Conservation (phyloP, 2,888 invertebrate species). For the Macropis europaea region DNA sequence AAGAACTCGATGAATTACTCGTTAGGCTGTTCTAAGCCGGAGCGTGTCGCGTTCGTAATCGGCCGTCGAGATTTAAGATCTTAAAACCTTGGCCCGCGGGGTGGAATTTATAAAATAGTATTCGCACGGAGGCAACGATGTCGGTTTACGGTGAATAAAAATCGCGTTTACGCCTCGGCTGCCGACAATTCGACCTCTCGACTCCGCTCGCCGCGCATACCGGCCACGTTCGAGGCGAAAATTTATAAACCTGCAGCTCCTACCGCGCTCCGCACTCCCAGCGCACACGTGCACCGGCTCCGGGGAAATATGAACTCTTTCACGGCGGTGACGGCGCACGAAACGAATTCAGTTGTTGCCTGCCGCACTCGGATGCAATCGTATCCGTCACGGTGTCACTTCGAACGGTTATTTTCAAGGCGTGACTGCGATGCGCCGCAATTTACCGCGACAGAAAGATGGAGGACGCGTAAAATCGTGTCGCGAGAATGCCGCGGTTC, state of each 20-base stretch:
- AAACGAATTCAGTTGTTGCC: neutral
- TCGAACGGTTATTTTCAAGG: neutral
- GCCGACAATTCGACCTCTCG: constrained; percentile 11
- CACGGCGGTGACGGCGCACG: neutral
- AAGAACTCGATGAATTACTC: neutral
- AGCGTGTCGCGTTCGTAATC: neutral
- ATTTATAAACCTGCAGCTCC: constrained; percentile 26
- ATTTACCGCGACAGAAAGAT: neutral
- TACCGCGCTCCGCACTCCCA: neutral
- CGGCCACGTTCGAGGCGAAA: constrained; percentile 1
- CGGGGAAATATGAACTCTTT: constrained; percentile 9
- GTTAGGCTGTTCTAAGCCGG: neutral
- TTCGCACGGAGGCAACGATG: neutral
- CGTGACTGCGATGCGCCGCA: neutral
- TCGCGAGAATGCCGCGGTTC: too few relatives aligned
- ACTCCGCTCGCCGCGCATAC: neutral
- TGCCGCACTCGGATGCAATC: neutral
- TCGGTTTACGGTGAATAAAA: neutral
- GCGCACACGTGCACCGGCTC: neutral
- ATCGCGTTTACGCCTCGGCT: neutral
- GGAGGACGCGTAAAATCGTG: too few relatives aligned
- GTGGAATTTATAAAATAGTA: neutral
- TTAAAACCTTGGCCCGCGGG: neutral
- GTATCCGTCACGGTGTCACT: neutral
- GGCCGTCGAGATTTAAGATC: neutral